Base-by-base conservation (phyloP, 2,888 invertebrate species). In the Lasioglossum oenotherae region DNA sequence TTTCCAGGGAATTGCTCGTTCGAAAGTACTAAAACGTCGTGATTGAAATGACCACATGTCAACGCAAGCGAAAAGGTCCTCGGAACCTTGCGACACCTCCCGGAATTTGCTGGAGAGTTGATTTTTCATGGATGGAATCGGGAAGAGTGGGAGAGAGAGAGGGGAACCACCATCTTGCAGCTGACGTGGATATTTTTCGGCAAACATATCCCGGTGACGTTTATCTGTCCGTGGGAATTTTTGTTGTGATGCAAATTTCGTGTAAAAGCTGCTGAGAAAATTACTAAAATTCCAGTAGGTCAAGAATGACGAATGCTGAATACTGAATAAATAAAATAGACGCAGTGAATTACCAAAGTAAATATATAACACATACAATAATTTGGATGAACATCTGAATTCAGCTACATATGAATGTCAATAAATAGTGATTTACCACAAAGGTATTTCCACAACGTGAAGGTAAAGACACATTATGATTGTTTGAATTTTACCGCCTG, bases 41-140 rank as follows among this genome's bases (percentile, higher is more conserved):
- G 38, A 71, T 67, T 78, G 12, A 31, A 76, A 44, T 76, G 41
- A 76, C 72, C 44, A 46, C 27, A 27, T 44, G 72, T 72, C 72
- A 72, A 72, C 72, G 14, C 4, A 8, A 27, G 72, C 16, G 27
- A 44, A 8, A 35, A 35, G 67, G 67, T 67, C 67, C 35, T 35
- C 67, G 67, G 60, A 60, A 60, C 35, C 8, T 16, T 67, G 35
- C 19, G 35, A 27, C 27, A 60, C 60, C 8, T 27, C 35, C 19
- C 2, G 16, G 31, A 67, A 19, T 67, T 67, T 31, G 19, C 35
- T 6, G 67, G 19, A 16, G 16, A 19, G 67, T 19, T 35, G 19
- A 19, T 8, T 67, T 35, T 35, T 67, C 16, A 19, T 2, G 16
- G 67, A 67, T 16, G 31, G 31, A 27, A 64, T 31, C 16, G 31